Percentiles rank a stretch among this genome's conserved stretches.
phyloP scores from a whole-genome alignment of 2,888 invertebrate species.

The Mantis religiosa region DNA sequence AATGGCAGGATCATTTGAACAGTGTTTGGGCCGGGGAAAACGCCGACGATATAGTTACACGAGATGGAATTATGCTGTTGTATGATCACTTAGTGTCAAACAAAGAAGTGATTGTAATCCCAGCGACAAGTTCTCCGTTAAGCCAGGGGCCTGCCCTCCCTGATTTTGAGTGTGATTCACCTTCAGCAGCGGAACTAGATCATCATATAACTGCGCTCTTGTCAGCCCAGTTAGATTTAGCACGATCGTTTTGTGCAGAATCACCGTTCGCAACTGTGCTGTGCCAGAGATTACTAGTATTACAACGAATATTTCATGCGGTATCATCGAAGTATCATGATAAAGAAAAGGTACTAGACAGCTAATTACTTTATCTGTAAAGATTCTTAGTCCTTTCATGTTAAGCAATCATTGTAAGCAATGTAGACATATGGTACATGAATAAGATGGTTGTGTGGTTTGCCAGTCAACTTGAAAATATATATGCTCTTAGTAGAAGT shows the following conservation, averaged over 20 bases:
- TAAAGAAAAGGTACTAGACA: conserved; percentile 40
- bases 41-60: conserved; percentile 51
- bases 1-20: conserved; percentile 57
- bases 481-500: too few relatives aligned
- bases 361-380: background rate
- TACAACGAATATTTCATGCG: conserved; percentile 56
- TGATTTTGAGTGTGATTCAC: conserved; percentile 52
- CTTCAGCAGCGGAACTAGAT: conserved; percentile 49
- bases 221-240: conserved; percentile 51
- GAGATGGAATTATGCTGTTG: conserved; percentile 50
- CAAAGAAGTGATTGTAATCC: conserved; percentile 47
- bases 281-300: conserved; percentile 52
- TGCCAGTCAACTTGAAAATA: too few relatives aligned
- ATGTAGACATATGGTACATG: background rate
- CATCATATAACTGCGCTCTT: conserved; percentile 51
- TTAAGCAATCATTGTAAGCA: background rate
- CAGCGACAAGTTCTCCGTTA: conserved; percentile 21
- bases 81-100: conserved; percentile 53
- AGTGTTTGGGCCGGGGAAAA: conserved; percentile 56
- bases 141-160: conserved; percentile 41
- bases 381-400: background rate
- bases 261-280: conserved; percentile 55
- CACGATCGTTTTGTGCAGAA: conserved; percentile 52
- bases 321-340: conserved; percentile 53
- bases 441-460: too few relatives aligned